These are phyloP conservation scores for Adela reaumurella DNA, from an alignment of 2,888 invertebrate genomes.

Conservation along the genomic window DNA sequence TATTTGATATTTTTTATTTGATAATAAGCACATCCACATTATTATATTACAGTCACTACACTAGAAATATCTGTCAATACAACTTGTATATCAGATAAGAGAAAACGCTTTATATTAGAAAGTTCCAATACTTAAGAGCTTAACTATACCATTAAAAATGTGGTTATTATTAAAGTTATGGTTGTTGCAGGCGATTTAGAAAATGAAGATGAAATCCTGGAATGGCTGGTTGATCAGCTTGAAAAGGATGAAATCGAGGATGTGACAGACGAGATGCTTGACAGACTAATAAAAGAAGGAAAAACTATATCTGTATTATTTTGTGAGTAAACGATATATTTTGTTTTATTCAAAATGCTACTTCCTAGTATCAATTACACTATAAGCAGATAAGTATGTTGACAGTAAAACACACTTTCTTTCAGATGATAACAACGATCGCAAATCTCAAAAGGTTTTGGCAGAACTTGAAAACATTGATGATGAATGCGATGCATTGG, in stretches of 20 bases:
- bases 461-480: constrained; percentile 91
- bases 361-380: not conserved
- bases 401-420: constrained; percentile 11
- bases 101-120: too few species aligned
- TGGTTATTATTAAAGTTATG: too few species aligned
- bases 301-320: constrained; percentile 87
- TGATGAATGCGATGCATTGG: constrained; percentile 85
- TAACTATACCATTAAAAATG: too few species aligned
- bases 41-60: too few species aligned
- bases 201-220: constrained; percentile 83
- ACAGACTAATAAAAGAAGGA: constrained; percentile 83
- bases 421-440: constrained; percentile 84
- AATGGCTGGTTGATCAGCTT: constrained; percentile 83
- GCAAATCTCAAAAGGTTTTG: constrained; percentile 78
- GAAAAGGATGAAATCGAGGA: constrained; percentile 94
- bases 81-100: too few species aligned
- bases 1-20: too few species aligned
- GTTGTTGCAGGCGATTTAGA: constrained; percentile 73
- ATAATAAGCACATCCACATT: too few species aligned
- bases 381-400: constrained; percentile 1
- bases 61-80: too few species aligned
- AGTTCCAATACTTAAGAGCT: too few species aligned
- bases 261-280: constrained; percentile 91
- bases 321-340: constrained; percentile 58
- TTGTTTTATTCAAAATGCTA: not conserved